Evolutionary conservation across 2,113 vertebrate species (phyloP), one percentile per base, ranked within the genome.

Genomic region (Rhagologus leucostigma): DNA sequence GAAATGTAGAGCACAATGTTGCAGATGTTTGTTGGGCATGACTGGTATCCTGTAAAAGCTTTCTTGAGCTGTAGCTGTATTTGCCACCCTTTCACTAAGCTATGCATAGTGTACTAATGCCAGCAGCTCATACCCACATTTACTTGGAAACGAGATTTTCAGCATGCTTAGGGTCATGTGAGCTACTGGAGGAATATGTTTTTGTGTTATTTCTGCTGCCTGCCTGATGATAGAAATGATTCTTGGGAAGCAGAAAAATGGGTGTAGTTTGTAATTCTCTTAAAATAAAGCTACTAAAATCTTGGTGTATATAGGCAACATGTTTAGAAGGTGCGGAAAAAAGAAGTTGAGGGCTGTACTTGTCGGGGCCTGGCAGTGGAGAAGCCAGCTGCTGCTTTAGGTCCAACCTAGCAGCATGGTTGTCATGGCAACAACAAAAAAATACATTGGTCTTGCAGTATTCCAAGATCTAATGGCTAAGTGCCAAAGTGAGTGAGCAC

Each of bases 351-450:
- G 19, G 49, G 42, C 62, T 75, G 53, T 39, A 9, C 11, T 53
- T 80, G 23, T 46, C 32, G 46, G 39, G 33, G 50, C 35, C 42
- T 74, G 71, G 59, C 49, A 80, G 27, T 22, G 32, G 68, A 67
- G 74, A 42, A 82, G 62, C 17, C 94, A 79, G 82, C 78, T 86
- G 75, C 79, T 91, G 78, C 91, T 63, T 91, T 65, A 70, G 55
- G 55, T 70, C 78, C 79, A 80, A 47, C 55, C 63, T 70, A 63
- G 55, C 35, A 59, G 75, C 42, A 26, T 2, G 5, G 87, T 62
- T 88, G 91, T 74, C 56, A 17, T 85, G 75, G 78, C 86, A 92
- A 75, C 89, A 23, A 20, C 49, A 76, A 49, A 73, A 74, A 86
- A 86, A 44, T 16, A 62, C n/a, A 6, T 44, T 7, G 27, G 32